A percentile compares a stretch with the other conserved stretches of the same genome.
Evolutionary conservation across 2,113 vertebrate genomes (phyloP).

Genomic region (Cavia aperea): DNA sequence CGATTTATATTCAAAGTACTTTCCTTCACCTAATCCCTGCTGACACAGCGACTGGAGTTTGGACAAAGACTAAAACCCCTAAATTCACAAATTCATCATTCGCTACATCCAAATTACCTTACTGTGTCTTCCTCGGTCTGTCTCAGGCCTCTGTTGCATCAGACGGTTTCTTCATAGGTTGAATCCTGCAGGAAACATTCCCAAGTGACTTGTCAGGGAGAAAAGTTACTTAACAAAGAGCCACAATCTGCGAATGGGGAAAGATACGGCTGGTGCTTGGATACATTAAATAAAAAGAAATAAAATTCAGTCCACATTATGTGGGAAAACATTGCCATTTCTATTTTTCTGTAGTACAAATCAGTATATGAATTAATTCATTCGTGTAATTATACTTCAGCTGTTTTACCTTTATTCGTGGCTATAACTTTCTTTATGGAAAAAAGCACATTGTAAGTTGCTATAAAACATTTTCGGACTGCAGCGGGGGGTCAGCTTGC

Average conservation of each 20-base stretch:
- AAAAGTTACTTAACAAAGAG: slow-evolving; percentile 22
- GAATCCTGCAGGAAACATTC: neutral
- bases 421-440: slow-evolving; percentile 24
- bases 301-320: slow-evolving; percentile 27
- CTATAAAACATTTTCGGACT: neutral
- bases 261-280: neutral
- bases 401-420: slow-evolving; percentile 33
- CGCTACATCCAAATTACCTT: neutral
- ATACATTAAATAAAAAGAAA: slow-evolving; percentile 33
- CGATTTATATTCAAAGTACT: neutral
- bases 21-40: neutral
- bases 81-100: neutral
- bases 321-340: neutral
- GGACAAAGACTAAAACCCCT: neutral
- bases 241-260: slow-evolving; percentile 5
- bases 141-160: neutral
- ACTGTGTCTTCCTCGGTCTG: neutral
- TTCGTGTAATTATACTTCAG: slow-evolving; percentile 28
- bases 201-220: neutral
- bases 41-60: neutral
- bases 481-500: neutral
- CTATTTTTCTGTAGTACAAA: slow-evolving; percentile 46
- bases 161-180: neutral
- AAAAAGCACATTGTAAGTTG: neutral
- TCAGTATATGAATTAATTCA: slow-evolving; percentile 35